Base-by-base conservation (phyloP, 2,113 vertebrate species). In the Mastomys coucha region DNA sequence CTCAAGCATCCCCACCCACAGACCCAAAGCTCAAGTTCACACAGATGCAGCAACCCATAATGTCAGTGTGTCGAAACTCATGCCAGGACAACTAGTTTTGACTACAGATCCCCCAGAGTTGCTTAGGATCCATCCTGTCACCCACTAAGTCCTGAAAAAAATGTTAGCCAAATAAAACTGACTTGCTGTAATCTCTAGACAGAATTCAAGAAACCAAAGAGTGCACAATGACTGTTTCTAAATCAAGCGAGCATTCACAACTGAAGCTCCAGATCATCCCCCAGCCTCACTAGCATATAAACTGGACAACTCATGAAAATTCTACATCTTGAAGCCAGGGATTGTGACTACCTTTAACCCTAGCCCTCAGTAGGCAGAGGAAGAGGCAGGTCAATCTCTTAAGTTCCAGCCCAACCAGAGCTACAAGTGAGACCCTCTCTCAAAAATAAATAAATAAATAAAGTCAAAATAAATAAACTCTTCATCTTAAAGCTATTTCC, bases 1-100 rank as follows among this genome's bases (percentile, higher is more conserved):
- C 91, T 96, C 86, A 67, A 94, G 97, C 96, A 92, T 58, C 63
- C 36, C 95, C 94, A 97, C 91, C 97, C 95, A 96, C 96, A 97
- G 90, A 95, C 94, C 93, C 96, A 95, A 96, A 97, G 88, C 91
- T 97, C 95, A 84, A 95, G 97, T 95, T 93, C 93, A 65, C 89
- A 92, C 95, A 97, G 96, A 96, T 89, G 86, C 89, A 95, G 88
- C 72, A 95, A 88, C 69, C 92, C n/a, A 81, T 12, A 87, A 75
- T 6, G 84, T 49, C 58, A 82, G 63, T 78, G 88, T 97, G 96
- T 97, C 96, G 96, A 97, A 96, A 91, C 77, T 31, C 39, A 92
- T 82, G 92, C 80, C 53, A 95, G 93, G 92, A 95, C 91, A 97
- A 96, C 94, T 92, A 95, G 93, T 86, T 92, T 91, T 86, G 60